Evolutionary conservation across 2,113 vertebrate genomes (phyloP), one percentile per base, ranked within the genome.

Genomic region (Lepus europaeus): DNA sequence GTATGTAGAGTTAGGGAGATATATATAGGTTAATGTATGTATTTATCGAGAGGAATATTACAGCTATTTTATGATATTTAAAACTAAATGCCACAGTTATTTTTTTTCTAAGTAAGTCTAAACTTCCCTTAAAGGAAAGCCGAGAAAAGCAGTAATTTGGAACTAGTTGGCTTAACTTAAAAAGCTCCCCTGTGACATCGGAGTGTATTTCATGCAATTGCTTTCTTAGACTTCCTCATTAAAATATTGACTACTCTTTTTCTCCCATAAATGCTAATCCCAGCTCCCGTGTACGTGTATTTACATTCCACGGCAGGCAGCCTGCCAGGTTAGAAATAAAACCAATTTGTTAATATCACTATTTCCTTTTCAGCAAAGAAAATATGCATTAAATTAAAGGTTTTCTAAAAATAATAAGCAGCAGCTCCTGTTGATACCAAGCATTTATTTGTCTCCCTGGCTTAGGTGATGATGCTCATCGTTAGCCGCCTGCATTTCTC

Each of bases 221-320:
- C 97, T 97, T 96, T 93, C 94, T 96, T 92, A 93, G 93, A 92
- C 94, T 96, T 96, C 77, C 90, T 98, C 97, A 97, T 97, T 96
- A 97, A 97, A 98, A 96, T 91, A 93, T 86, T 89, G 90, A 93
- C 94, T 96, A 89, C 89, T 97, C 29, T 73, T 97, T 97, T 97
- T 96, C 93, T 11, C 95, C 92, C 94, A 84, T 90, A 66, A 76
- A 90, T 87, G 91, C 94, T 97, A 96, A 92, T 94, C 87, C 95
- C 14, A 29, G 73, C 91, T 96, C 95, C 87, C 51, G 94, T 61
- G 91, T 96, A 97, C 92, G 83, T 87, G 96, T 97, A 68, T 97
- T 97, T 97, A 97, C 84, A 88, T 94, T 95, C 96, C 92, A 89
- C 95, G 82, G 89, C 77, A 95, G 95, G 91, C 84, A 94, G 94